Evolutionary conservation across 1,140 invertebrate species (phyloP), one percentile per base, ranked within the genome.

Genomic region (Drosophila insularis): DNA sequence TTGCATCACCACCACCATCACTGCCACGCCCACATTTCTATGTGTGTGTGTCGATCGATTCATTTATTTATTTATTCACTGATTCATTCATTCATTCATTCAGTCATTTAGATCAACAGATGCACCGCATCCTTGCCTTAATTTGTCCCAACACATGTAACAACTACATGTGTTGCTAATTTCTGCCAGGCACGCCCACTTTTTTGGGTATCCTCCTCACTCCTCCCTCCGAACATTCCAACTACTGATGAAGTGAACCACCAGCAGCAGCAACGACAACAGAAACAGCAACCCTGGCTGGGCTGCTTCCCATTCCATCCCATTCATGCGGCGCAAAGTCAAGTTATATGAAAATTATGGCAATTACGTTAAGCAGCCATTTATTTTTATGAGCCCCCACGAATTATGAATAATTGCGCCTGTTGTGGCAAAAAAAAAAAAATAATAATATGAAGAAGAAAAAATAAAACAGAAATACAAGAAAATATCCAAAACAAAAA

Each of bases 381-480:
- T 87, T 87, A 87, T 89, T 87, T 87, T 87, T 87, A 87, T 87
- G 82, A 87, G 82, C 84, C 82, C 82, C 82, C 82, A 86, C 79
- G 81, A 86, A 86, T 86, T 86, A 86, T 86, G 82, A 86, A 86
- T 86, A 86, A 86, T 86, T 86, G 81, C 75, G 80, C 55, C 40
- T 63, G 53, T 46, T 40, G 58, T 19, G 58, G 40, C 19, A 53
- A 31, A 19, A 53, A 14, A 14, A 59, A 32, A 54, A 37, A 58
- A 62, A 43, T n/a, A n/a, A n/a, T n/a, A 54, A 37, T 37, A 56
- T 61, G n/a, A 55, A 61, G 14, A 11, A 54, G 55, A 23, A 14
- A 71, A 80, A 40, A 67, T 55, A 43, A 64, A 71, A 70, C 40
- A 39, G 27, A 27, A 27, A 27, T 27, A 27, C 6, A 50, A 71